Conservation (phyloP, 2,797 vertebrate species). For the Hipposideros larvatus region DNA sequence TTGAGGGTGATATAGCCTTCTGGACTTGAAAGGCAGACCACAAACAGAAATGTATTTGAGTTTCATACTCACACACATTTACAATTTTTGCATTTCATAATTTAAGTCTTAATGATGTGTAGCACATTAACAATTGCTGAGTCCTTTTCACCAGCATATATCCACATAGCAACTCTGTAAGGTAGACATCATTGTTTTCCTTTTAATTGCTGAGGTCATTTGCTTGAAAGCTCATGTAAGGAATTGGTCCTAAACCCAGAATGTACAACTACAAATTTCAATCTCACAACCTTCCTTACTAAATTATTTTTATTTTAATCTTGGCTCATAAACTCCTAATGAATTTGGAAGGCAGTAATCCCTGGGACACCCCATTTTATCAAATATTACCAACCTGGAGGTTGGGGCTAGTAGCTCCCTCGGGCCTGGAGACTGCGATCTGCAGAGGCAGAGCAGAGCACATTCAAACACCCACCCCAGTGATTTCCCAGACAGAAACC, state of each 20-base stretch:
- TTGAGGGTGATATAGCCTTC: no score
- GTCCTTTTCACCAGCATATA: background rate
- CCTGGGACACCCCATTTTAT: no score
- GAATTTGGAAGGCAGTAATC: background rate
- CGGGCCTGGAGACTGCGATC: constrained; percentile 49
- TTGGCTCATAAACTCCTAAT: background rate
- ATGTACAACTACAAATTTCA: background rate
- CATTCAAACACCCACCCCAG: background rate
- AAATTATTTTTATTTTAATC: background rate
- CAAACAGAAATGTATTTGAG: background rate
- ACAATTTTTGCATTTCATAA: background rate
- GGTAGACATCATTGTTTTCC: background rate
- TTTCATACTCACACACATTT: background rate
- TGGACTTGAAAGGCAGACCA: no score
- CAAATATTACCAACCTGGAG: constrained; percentile 10
- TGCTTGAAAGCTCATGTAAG: background rate
- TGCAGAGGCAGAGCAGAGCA: constrained; percentile 33
- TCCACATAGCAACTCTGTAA: background rate
- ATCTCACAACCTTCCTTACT: background rate
- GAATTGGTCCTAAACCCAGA: background rate
- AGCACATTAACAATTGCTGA: background rate
- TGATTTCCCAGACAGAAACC: background rate
- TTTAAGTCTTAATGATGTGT: background rate
- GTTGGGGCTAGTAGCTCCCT: rapidly evolving
- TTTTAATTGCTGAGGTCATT: background rate